Evolutionary conservation across 1,140 invertebrate genomes (phyloP).

Genomic region (Panagrolaimus sp.): DNA sequence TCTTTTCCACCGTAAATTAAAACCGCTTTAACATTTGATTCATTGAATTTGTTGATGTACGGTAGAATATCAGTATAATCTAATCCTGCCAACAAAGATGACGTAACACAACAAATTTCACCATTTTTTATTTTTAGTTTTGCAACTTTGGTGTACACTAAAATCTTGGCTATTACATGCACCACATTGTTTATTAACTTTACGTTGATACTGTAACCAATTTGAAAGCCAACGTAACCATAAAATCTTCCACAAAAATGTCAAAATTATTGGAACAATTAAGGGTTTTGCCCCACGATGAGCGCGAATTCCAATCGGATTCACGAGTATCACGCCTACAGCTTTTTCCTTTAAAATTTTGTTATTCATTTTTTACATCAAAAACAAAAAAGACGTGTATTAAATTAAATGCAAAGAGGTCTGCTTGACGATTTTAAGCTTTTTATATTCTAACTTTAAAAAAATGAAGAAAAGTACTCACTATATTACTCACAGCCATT

Average conservation of each 20-base stretch:
- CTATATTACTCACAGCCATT: conserved; percentile 35
- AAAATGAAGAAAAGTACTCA: conserved; percentile 11
- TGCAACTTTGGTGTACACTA: no score
- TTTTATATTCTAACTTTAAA: no score
- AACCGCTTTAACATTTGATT: conserved; percentile 22
- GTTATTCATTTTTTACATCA: conserved; percentile 13
- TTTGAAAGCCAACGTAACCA: conserved; percentile 4
- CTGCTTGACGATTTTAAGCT: no score
- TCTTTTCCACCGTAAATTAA: conserved; percentile 35
- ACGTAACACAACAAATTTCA: conserved; percentile 14
- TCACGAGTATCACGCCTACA: conserved; percentile 24
- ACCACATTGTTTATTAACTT: not conserved
- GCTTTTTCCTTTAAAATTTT: conserved; percentile 26
- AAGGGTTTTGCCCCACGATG: conserved; percentile 32
- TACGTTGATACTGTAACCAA: conserved; percentile 18
- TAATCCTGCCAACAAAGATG: conserved; percentile 29
- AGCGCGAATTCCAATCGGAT: conserved; percentile 29
- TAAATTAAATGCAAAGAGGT: no score
- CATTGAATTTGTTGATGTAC: conserved; percentile 25
- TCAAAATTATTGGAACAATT: not conserved
- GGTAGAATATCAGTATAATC: not conserved
- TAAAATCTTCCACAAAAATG: conserved; percentile 18
- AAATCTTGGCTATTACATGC: no score
- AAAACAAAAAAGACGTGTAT: conserved; percentile 20
- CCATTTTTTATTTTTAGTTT: not conserved